A percentile compares a stretch with the other conserved stretches of the same genome.
Evolutionary conservation across 2,888 invertebrate genomes (phyloP).

Genomic region (Xylota segnis): DNA sequence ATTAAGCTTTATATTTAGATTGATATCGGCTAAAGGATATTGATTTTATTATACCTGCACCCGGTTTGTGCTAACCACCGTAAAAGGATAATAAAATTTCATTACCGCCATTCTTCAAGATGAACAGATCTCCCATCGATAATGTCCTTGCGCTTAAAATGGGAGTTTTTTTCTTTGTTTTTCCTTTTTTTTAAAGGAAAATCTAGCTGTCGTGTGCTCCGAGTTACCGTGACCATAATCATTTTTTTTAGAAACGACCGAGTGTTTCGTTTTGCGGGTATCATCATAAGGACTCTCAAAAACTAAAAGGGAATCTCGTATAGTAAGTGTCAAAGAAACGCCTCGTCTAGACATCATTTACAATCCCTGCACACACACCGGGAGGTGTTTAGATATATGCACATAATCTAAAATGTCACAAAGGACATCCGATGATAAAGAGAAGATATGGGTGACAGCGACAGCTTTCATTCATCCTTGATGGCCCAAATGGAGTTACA

Average conservation of each 20-base stretch:
- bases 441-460: not conserved
- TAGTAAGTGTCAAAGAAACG: conserved; percentile 4
- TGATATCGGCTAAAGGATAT: conserved; percentile 19
- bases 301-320: conserved; percentile 3
- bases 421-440: conserved; percentile 21
- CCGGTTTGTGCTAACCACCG: conserved; percentile 18
- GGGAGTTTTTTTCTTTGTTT: not conserved
- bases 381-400: conserved; percentile 31
- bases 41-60: conserved; percentile 51
- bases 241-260: conserved; percentile 1
- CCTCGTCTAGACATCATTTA: conserved; percentile 31
- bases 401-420: not conserved
- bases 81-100: conserved; percentile 39
- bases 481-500: not conserved
- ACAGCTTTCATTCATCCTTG: conserved; percentile 1
- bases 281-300: not conserved
- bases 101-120: conserved; percentile 27
- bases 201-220: not conserved
- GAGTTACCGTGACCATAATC: conserved; percentile 37
- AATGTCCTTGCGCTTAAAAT: not conserved
- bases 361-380: conserved; percentile 1
- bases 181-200: not conserved
- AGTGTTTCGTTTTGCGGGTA: not conserved
- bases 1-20: conserved; percentile 40
- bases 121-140: not conserved